A percentile compares a stretch with the other conserved stretches of the same genome.
Evolutionary conservation across 2,888 invertebrate genomes (phyloP).

Genomic region (Brachypterus glaber): DNA sequence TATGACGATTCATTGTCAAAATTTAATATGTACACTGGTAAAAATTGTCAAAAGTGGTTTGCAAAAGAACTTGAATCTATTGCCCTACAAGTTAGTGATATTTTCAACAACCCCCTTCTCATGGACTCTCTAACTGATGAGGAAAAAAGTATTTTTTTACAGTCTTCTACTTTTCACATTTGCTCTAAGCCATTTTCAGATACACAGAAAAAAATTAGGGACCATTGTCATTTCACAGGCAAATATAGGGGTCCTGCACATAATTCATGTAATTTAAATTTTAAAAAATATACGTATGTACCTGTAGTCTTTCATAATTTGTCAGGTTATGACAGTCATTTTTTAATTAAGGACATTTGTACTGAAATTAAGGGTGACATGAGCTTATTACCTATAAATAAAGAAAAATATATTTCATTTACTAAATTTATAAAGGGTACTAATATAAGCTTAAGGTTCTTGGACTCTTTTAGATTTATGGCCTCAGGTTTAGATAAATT

Average conservation of each 20-base stretch:
- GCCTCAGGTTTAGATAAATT: conserved; percentile 25
- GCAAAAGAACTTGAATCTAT: too few species aligned
- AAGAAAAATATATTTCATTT: conserved; percentile 31
- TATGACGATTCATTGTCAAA: too few species aligned
- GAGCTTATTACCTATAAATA: conserved; percentile 26
- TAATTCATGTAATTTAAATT: conserved; percentile 30
- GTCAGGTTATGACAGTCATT: conserved; percentile 27
- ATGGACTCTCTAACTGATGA: too few species aligned
- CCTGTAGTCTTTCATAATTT: conserved; percentile 32
- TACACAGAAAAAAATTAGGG: conserved; percentile 19
- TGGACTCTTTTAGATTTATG: conserved; percentile 31
- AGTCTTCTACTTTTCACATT: too few species aligned
- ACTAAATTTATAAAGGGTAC: conserved; percentile 18
- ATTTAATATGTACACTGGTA: too few species aligned
- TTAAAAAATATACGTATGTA: conserved; percentile 22
- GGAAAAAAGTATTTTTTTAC: too few species aligned
- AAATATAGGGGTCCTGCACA: conserved; percentile 25
- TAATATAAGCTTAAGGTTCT: conserved; percentile 17
- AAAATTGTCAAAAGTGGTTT: too few species aligned
- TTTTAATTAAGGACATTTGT: conserved; percentile 25
- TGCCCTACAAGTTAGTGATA: too few species aligned
- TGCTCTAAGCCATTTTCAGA: conserved; percentile 17
- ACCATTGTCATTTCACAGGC: conserved; percentile 28
- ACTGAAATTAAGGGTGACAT: conserved; percentile 18
- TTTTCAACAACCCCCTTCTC: too few species aligned